A percentile compares a stretch with the other conserved stretches of the same genome.
Conservation (phyloP, 2,888 invertebrate genomes). For the Carpatolechia fugitivella region DNA sequence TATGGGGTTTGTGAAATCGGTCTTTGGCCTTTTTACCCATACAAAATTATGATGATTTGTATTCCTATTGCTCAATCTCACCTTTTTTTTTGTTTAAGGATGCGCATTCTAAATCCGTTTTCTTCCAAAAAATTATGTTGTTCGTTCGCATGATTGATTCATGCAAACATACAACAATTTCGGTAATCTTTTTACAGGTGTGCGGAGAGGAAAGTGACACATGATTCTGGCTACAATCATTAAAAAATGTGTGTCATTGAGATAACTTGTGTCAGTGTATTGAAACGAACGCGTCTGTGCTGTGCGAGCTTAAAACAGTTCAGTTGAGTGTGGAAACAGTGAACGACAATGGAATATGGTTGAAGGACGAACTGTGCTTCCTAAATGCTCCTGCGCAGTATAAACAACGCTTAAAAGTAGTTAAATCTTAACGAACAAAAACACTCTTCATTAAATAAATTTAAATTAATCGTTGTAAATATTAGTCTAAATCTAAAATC, state of each 20-base stretch:
- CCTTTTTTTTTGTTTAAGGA: neutral
- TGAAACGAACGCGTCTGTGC: constrained; percentile 66
- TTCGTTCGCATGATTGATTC: constrained; percentile 42
- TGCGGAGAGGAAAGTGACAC: constrained; percentile 39
- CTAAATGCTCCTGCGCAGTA: constrained; percentile 61
- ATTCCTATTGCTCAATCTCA: too few relatives aligned
- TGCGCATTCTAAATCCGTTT: constrained; percentile 61
- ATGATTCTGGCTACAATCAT: constrained; percentile 54
- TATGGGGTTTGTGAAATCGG: too few relatives aligned
- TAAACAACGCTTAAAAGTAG: constrained; percentile 36
- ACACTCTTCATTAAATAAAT: constrained; percentile 26
- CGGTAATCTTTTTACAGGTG: constrained; percentile 54
- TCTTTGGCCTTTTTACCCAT: too few relatives aligned
- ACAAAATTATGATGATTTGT: too few relatives aligned
- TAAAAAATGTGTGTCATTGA: constrained; percentile 74
- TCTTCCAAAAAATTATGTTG: constrained; percentile 34
- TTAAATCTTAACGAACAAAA: constrained; percentile 27
- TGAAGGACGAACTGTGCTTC: constrained; percentile 71
- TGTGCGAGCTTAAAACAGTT: constrained; percentile 46
- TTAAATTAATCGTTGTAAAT: constrained; percentile 33
- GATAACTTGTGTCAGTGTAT: constrained; percentile 52
- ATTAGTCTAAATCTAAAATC: constrained; percentile 25
- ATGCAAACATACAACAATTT: constrained; percentile 45
- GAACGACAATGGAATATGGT: constrained; percentile 77
- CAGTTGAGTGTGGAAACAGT: constrained; percentile 66